Conservation (phyloP, 2,113 vertebrate genomes). For the Neotragus moschatus region DNA sequence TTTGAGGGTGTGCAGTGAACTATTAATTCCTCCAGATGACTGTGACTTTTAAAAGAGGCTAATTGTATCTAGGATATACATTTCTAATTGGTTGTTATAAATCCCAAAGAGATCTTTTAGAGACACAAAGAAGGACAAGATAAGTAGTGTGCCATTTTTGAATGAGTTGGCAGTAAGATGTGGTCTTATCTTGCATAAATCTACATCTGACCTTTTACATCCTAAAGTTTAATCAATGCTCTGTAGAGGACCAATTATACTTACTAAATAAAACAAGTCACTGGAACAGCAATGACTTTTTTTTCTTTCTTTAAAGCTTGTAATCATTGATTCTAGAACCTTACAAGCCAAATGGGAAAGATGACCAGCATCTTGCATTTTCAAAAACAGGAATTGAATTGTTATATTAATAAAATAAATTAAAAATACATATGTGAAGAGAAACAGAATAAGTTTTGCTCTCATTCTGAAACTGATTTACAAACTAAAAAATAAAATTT, state of each 20-base stretch:
- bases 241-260: not conserved
- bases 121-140: not conserved
- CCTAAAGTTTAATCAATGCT: conserved; percentile 49
- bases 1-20: not conserved
- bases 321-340: not conserved
- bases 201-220: conserved; percentile 34
- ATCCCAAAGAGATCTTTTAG: not conserved
- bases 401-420: not conserved
- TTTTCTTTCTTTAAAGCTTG: not conserved
- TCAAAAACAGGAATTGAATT: not conserved
- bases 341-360: not conserved
- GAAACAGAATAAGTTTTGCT: not conserved
- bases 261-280: conserved; percentile 43
- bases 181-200: conserved; percentile 45
- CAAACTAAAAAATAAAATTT: not conserved
- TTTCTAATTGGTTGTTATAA: not conserved
- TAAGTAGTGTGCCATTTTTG: not conserved
- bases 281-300: not conserved
- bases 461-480: not conserved
- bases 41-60: not conserved
- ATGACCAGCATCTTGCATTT: not conserved
- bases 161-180: not conserved
- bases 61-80: not conserved
- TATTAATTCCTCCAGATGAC: not conserved
- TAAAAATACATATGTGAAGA: not conserved